These are phyloP conservation scores for Zygothrica quintamaculata DNA, from an alignment of 2,888 invertebrate species.

Conservation along the genomic window DNA sequence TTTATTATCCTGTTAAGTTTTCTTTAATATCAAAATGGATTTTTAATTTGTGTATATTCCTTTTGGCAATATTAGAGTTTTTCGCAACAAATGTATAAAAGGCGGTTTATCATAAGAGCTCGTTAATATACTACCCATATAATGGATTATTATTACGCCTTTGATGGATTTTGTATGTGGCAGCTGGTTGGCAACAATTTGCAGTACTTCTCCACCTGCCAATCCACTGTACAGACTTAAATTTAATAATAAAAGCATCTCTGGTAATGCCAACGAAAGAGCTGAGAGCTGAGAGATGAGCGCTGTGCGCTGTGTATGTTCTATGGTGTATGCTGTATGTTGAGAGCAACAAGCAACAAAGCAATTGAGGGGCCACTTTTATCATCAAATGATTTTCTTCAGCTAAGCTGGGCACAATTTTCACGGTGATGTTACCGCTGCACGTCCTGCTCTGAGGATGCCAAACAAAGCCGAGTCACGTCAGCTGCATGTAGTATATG, in stretches of 20 bases:
- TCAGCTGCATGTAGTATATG: conserved; percentile 27
- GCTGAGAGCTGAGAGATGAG: conserved; percentile 1
- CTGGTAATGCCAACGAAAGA: not conserved
- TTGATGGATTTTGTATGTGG: conserved; percentile 36
- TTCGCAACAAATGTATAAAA: conserved; percentile 4
- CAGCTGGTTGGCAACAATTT: conserved; percentile 49
- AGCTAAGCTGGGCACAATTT: conserved; percentile 66
- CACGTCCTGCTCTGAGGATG: conserved; percentile 31
- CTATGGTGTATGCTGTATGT: conserved; percentile 9
- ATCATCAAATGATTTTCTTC: conserved; percentile 73
- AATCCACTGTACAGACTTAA: conserved; percentile 29
- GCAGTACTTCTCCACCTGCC: conserved; percentile 14
- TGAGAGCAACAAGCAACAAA: conserved; percentile 61
- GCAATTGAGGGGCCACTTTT: conserved; percentile 76
- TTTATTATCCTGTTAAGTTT: no score
- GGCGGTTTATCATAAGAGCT: conserved; percentile 19
- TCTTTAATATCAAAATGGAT: no score
- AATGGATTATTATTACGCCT: conserved; percentile 54
- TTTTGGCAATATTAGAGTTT: not conserved
- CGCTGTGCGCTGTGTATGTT: conserved; percentile 22
- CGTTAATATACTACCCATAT: conserved; percentile 45
- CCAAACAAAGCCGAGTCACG: conserved; percentile 46
- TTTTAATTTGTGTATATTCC: no score
- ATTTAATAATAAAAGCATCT: conserved; percentile 69
- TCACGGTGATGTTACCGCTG: conserved; percentile 50